Evolutionary conservation across 2,113 vertebrate genomes (phyloP).

Genomic region (Puffinus mauretanicus): DNA sequence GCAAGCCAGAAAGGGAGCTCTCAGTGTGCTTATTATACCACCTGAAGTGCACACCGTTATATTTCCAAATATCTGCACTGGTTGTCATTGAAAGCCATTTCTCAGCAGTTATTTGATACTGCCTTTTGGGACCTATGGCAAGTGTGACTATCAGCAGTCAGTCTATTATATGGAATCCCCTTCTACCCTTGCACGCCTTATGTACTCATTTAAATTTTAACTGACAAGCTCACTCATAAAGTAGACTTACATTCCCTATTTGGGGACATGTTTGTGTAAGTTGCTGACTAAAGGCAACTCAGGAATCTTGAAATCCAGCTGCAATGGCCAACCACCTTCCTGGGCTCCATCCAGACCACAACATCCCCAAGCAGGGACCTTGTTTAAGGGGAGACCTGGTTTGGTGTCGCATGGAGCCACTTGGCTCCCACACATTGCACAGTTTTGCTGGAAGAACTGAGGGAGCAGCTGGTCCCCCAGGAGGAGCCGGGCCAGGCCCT

Average conservation of each 20-base stretch:
- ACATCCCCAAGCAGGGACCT: rapidly evolving
- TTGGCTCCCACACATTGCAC: neutral
- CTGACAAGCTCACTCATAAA: neutral
- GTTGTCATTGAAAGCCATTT: neutral
- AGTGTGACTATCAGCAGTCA: neutral
- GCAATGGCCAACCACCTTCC: neutral
- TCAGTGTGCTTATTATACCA: neutral
- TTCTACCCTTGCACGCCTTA: neutral
- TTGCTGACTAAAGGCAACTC: neutral
- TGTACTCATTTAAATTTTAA: neutral
- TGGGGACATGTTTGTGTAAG: neutral
- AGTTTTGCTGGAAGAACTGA: neutral
- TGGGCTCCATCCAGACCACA: neutral
- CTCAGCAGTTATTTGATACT: neutral
- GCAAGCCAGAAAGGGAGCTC: neutral
- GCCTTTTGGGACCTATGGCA: neutral
- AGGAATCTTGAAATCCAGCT: neutral
- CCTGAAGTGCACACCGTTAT: neutral
- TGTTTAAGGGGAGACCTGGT: neutral
- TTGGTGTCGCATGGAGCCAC: neutral
- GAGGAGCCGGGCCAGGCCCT: neutral
- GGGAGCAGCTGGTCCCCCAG: neutral
- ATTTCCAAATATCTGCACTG: neutral
- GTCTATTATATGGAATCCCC: neutral
- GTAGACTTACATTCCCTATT: neutral